Base-by-base conservation (phyloP, 92 coral and sea anemone species). In the Palythoa grandis region DNA sequence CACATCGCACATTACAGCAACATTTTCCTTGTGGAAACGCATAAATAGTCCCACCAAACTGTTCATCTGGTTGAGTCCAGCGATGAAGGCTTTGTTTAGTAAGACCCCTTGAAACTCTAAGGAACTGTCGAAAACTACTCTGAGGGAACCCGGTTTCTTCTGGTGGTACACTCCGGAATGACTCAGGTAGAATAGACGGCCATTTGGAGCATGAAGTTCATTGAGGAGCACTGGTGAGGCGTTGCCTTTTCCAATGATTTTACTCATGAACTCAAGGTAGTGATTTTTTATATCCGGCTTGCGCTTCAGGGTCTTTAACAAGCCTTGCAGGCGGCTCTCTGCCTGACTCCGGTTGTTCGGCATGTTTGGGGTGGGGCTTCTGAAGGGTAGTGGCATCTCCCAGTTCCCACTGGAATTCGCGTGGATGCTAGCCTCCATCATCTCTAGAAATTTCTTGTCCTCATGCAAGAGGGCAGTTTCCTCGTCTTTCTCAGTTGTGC, bases 1-100 rank as follows among this genome's bases (percentile, higher is more conserved):
- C 65, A 90, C 71, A 70, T 87, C 90, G 25, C 93, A 90, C 87
- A 87, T 90, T 17, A 90, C 88, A 67, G 87, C 90, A 38, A 78
- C 87, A 20, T 75, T 78, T 82, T 90, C 87, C 82, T 68, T 90
- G 53, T 90, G 78, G 79, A 90, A 90, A 52, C 90, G 84, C 66
- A 87, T 23, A 72, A 90, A 61, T 17, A 90, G 87, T 76, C 92
- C 93, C 37, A 87, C 14, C 43, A 90, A 87, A 68, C 87, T 90
- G 85, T 82, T 87, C 74, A 87, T 82, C 19, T 70, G 84, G 74
- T 89, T 87, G 60, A 87, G 89, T 38, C 87, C 89, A 74, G 92
- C 15, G 40, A 88, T 78, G 39, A 89, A 89, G 82, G 82, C 92
- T 53, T 78, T 84, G 77, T 90, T 90, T 38, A 86, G 87, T 82